Evolutionary conservation across 2,113 vertebrate species (phyloP).

Genomic region (Lagenorhynchus albirostris): DNA sequence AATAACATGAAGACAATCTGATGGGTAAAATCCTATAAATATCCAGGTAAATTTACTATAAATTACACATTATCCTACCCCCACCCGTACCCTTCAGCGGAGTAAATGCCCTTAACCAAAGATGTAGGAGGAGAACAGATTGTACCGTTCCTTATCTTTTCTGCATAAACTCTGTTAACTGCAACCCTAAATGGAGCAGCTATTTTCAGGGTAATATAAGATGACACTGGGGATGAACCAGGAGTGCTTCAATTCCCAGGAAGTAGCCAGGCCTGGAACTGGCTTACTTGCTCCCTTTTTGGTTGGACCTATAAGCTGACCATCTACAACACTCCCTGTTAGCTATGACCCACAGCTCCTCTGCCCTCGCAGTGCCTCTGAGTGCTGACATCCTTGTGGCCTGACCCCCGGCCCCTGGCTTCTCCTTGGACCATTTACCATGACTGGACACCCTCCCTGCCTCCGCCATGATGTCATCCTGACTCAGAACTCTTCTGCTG

Average conservation of each 20-base stretch:
- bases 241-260: neutral
- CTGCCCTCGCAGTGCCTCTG: neutral
- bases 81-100: neutral
- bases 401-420: neutral
- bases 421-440: rapidly evolving
- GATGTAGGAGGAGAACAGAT: neutral
- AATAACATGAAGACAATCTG: constrained; percentile 25
- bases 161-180: constrained; percentile 45
- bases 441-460: neutral
- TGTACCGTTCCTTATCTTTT: neutral
- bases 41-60: constrained; percentile 66
- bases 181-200: constrained; percentile 2
- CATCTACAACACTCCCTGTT: neutral
- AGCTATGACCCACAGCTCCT: neutral
- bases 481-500: neutral
- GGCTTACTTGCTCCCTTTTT: neutral
- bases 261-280: neutral
- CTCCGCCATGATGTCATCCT: neutral
- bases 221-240: constrained; percentile 29
- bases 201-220: neutral
- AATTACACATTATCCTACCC: constrained; percentile 46
- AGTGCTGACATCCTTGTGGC: neutral
- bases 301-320: neutral
- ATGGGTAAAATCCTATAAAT: constrained; percentile 68
- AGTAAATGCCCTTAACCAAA: constrained; percentile 56